Evolutionary conservation across 1,140 invertebrate species (phyloP), one percentile per base, ranked within the genome.

Genomic region (Geopemphigus sp.): DNA sequence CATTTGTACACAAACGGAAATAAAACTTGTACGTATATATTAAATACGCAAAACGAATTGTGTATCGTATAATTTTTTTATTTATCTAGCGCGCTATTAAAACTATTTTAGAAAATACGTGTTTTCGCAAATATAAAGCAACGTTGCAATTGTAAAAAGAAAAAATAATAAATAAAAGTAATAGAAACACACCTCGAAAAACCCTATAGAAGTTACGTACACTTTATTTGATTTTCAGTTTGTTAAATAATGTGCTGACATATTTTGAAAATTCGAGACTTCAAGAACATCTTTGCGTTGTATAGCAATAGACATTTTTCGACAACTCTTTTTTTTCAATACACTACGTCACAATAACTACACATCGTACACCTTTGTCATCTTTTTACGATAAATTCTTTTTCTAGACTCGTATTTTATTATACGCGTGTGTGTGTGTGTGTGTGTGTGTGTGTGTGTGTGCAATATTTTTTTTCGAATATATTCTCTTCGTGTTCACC

Each of bases 261-360:
- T 68, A 68, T 68, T 68, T 68, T 47, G 29, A 22, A 66, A 66
- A 66, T 66, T 14, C 17, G 39, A 68, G 32, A 45, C 64, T 47
- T 68, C 64, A 68, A 68, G 45, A 47, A 68, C 39, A 68, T 68
- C 39, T 68, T 68, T 68, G 17, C 39, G 64, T 68, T 68, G 26
- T 47, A n/a, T 68, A 66, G 19, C 39, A 45, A 45, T 45, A 68
- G 22, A 68, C 14, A 68, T 68, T 68, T 68, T 68, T 45, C 64
- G 39, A 68, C 39, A 68, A 47, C 64, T 68, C 32, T 68, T 68
- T 64, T 66, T 68, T 47, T 68, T 22, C 64, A 47, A 47, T 47
- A 68, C 32, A 45, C 64, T 68, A 39, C 64, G 47, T 24, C 39
- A 47, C 64, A 68, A 68, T 68, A 68, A 68, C 64, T 68, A 66